These are phyloP conservation scores for Halictus quadricinctus DNA, from an alignment of 2,888 invertebrate species.

Conservation along the genomic window DNA sequence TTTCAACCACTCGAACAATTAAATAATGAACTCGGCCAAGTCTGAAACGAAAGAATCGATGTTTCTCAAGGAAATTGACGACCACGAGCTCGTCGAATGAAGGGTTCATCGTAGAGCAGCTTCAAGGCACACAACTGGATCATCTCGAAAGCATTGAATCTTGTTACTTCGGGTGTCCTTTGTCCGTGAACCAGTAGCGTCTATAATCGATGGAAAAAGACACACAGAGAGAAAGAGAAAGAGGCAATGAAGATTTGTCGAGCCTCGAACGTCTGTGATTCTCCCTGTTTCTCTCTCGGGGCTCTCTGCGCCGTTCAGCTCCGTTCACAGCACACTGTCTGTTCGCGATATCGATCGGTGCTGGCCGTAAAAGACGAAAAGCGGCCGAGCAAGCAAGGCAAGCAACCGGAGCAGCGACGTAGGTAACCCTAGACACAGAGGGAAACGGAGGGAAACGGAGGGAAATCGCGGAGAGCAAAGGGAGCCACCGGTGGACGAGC, in stretches of 20 bases:
- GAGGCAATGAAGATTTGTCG: neutral
- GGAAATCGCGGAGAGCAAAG: slow-evolving; percentile 31
- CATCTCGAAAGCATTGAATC: too few species aligned
- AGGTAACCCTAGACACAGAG: slow-evolving; percentile 64
- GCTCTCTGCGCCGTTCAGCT: neutral
- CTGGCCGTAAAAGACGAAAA: slow-evolving; percentile 52
- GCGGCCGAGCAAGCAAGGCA: slow-evolving; percentile 9
- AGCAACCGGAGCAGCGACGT: slow-evolving; percentile 20
- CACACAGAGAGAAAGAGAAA: neutral
- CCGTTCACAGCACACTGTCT: neutral
- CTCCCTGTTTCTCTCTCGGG: neutral
- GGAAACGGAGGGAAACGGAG: slow-evolving; percentile 26
- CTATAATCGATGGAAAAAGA: too few species aligned
- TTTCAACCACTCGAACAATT: too few species aligned
- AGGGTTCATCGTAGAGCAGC: too few species aligned
- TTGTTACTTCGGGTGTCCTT: too few species aligned
- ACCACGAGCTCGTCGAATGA: too few species aligned
- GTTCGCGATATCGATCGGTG: slow-evolving; percentile 60
- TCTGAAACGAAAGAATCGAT: too few species aligned
- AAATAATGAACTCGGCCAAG: too few species aligned
- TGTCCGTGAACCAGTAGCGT: too few species aligned
- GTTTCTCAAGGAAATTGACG: too few species aligned
- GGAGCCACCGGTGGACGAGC: slow-evolving; percentile 21
- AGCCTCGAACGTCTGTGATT: neutral
- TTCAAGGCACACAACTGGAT: too few species aligned